Evolutionary conservation across 2,888 invertebrate genomes (phyloP).

Genomic region (Sarcophaga carnaria): DNA sequence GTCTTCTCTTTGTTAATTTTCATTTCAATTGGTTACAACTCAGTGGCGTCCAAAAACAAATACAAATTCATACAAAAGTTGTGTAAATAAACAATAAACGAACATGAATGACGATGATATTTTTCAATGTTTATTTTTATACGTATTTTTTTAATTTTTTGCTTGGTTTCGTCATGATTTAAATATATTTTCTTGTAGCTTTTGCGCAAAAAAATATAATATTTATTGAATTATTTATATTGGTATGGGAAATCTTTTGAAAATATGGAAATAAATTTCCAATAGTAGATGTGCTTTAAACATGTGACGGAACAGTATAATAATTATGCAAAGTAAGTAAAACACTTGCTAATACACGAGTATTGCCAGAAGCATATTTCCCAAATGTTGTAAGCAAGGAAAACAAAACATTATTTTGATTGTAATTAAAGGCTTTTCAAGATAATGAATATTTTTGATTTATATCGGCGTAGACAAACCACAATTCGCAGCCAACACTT

Average conservation of each 20-base stretch:
- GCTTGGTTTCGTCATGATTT: conserved; percentile 40
- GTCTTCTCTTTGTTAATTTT: conserved; percentile 59
- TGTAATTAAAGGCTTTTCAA: too few species aligned
- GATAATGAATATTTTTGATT: too few species aligned
- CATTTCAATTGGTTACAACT: conserved; percentile 59
- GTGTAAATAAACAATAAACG: neutral
- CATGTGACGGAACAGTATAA: neutral
- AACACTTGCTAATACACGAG: too few species aligned
- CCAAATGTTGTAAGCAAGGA: too few species aligned
- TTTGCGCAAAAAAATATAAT: conserved; percentile 19
- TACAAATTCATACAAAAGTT: neutral
- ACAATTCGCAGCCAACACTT: too few species aligned
- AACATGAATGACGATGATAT: conserved; percentile 4
- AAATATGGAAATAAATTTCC: conserved; percentile 19
- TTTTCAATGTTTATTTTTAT: neutral
- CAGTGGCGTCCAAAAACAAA: conserved; percentile 47
- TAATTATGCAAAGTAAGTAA: too few species aligned
- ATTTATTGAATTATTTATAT: neutral
- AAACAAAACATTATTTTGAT: too few species aligned
- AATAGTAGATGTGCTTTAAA: conserved; percentile 30
- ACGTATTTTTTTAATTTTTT: conserved; percentile 6
- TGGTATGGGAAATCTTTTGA: conserved; percentile 18
- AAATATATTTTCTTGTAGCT: conserved; percentile 3
- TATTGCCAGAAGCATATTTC: too few species aligned
- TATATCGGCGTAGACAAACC: rapidly evolving